Conservation (phyloP, 2,113 vertebrate species). For the Corapipo altera region DNA sequence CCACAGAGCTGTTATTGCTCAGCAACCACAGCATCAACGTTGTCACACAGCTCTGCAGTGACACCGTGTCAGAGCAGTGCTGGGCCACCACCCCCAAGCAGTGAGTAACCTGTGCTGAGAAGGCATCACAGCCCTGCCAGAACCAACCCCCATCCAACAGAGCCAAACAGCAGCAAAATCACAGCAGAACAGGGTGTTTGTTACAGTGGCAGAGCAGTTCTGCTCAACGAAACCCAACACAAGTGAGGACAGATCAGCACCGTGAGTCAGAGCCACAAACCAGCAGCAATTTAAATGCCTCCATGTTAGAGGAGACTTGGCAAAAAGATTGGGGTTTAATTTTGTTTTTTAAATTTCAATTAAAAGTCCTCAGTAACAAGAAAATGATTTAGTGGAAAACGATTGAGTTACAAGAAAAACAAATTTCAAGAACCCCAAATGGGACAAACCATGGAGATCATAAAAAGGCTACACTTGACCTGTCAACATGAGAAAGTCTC, state of each 20-base stretch:
- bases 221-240: conserved; percentile 49
- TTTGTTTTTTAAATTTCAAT: not conserved
- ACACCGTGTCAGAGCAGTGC: conserved; percentile 62
- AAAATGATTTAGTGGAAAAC: not conserved
- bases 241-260: not conserved
- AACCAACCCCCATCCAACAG: conserved; percentile 68
- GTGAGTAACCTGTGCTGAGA: conserved; percentile 78
- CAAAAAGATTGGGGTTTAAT: not conserved
- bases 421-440: not conserved
- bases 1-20: conserved; percentile 64
- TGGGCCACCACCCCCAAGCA: conserved; percentile 67
- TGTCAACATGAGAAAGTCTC: conserved; percentile 19
- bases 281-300: not conserved
- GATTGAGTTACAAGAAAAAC: not conserved
- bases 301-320: not conserved
- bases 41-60: conserved; percentile 63
- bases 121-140: conserved; percentile 79
- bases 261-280: not conserved
- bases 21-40: conserved; percentile 33
- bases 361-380: not conserved
- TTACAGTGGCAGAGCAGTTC: conserved; percentile 63
- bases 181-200: conserved; percentile 54
- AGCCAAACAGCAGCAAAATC: conserved; percentile 70
- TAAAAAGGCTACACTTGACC: conserved; percentile 6
- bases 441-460: not conserved